Percentiles rank a stretch among this genome's conserved stretches.
Conservation (phyloP, 2,113 vertebrate genomes). For the Pituophis catenifer region DNA sequence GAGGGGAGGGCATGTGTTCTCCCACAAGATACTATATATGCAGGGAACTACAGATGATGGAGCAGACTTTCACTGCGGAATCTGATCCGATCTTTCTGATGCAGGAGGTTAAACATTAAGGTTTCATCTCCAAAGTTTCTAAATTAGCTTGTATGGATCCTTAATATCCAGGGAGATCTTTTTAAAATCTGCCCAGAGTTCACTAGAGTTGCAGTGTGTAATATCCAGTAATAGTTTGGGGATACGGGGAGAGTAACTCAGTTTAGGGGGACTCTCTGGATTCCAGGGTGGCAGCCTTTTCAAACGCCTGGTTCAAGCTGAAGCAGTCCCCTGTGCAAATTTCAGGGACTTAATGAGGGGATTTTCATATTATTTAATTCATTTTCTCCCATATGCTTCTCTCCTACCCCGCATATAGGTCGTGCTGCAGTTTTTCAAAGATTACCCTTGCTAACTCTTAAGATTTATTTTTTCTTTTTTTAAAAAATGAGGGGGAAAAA, state of each 20-base stretch:
- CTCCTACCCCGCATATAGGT: neutral
- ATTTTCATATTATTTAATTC: too few species aligned
- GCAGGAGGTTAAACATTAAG: neutral
- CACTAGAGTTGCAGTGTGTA: neutral
- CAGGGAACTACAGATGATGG: fast-evolving
- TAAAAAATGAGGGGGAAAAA: neutral
- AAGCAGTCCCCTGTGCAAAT: neutral
- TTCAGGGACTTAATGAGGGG: neutral
- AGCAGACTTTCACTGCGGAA: slow-evolving; percentile 9
- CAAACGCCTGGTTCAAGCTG: neutral
- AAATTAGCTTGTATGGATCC: neutral
- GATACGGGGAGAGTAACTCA: neutral
- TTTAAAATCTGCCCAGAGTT: neutral
- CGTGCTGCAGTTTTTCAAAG: neutral
- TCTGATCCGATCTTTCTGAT: neutral
- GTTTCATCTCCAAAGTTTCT: neutral
- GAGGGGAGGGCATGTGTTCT: neutral
- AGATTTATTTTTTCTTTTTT: neutral
- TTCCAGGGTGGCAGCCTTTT: neutral
- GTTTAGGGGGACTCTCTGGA: neutral
- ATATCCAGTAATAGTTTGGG: neutral
- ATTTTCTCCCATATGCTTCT: neutral
- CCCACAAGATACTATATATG: neutral
- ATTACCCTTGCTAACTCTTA: neutral
- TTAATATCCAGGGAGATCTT: neutral